Evolutionary conservation across 2,113 vertebrate species (phyloP).

Genomic region (Calyptommatus sinebrachiatus): DNA sequence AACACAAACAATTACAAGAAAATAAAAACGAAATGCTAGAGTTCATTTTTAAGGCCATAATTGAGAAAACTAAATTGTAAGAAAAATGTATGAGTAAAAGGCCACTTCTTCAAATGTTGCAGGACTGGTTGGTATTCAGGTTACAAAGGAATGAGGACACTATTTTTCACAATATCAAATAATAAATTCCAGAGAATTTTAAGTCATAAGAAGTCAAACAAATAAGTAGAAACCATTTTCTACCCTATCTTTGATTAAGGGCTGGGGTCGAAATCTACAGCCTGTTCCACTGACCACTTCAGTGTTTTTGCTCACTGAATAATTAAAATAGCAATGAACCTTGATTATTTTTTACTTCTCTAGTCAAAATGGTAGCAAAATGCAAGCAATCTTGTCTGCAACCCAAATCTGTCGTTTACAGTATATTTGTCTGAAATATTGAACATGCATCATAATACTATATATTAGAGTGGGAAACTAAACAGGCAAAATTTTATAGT

Average conservation of each 20-base stretch:
- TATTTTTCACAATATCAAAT: constrained; percentile 13
- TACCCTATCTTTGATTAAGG: background rate
- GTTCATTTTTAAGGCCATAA: constrained; percentile 9
- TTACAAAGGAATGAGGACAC: background rate
- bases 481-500: constrained; percentile 37
- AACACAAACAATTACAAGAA: constrained; percentile 7
- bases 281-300: background rate
- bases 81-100: constrained; percentile 10
- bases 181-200: constrained; percentile 16
- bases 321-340: constrained; percentile 10
- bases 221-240: background rate
- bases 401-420: constrained; percentile 35
- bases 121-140: constrained; percentile 4
- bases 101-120: constrained; percentile 12
- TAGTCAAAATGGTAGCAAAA: constrained; percentile 28
- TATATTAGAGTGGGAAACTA: constrained; percentile 43
- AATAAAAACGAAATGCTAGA: constrained; percentile 20
- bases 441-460: constrained; percentile 37
- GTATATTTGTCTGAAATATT: constrained; percentile 32
- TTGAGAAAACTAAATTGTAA: constrained; percentile 16
- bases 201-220: background rate
- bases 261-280: constrained; percentile 5
- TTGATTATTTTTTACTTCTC: background rate
- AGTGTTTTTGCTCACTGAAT: constrained; percentile 10
- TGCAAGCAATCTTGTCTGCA: constrained; percentile 23